Conservation (phyloP, 2,888 invertebrate genomes). For the Torymus texanus region DNA sequence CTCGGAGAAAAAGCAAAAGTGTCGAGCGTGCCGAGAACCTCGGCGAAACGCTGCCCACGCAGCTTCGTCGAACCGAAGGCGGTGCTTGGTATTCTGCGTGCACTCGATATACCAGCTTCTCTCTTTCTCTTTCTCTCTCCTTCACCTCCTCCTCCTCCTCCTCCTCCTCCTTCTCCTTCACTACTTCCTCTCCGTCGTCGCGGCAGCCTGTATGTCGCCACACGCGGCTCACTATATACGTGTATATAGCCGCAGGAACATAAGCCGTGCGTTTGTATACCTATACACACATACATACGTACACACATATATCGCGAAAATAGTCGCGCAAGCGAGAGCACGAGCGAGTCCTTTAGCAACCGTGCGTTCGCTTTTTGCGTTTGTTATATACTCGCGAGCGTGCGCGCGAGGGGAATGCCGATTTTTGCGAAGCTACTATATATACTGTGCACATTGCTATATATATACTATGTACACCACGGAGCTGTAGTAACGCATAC, state of each 20-base stretch:
- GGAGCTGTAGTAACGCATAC: too few relatives aligned
- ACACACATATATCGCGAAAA: not conserved
- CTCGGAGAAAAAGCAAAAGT: slow-evolving; percentile 16
- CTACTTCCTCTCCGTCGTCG: not conserved
- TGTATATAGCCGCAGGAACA: slow-evolving; percentile 11
- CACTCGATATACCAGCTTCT: slow-evolving; percentile 16
- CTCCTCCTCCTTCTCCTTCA: not conserved
- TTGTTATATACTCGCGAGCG: not conserved
- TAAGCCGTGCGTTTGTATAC: not conserved
- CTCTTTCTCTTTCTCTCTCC: slow-evolving; percentile 6
- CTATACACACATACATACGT: not conserved
- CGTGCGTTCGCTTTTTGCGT: not conserved
- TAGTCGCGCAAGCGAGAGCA: slow-evolving; percentile 2
- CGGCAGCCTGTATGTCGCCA: slow-evolving; percentile 49
- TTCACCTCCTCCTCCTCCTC: not conserved
- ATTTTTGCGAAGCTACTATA: not conserved
- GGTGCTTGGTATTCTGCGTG: slow-evolving; percentile 31
- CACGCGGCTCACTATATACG: slow-evolving; percentile 4
- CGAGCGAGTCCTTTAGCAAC: not conserved
- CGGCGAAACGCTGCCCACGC: slow-evolving; percentile 5
- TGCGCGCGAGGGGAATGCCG: not conserved
- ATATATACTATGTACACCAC: too few relatives aligned
- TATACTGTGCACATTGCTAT: too few relatives aligned
- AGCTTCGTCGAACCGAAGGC: not conserved
- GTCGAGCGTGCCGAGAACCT: slow-evolving; percentile 1